Evolutionary conservation across 1,140 invertebrate species (phyloP).

Genomic region (Monochamus saltuarius): DNA sequence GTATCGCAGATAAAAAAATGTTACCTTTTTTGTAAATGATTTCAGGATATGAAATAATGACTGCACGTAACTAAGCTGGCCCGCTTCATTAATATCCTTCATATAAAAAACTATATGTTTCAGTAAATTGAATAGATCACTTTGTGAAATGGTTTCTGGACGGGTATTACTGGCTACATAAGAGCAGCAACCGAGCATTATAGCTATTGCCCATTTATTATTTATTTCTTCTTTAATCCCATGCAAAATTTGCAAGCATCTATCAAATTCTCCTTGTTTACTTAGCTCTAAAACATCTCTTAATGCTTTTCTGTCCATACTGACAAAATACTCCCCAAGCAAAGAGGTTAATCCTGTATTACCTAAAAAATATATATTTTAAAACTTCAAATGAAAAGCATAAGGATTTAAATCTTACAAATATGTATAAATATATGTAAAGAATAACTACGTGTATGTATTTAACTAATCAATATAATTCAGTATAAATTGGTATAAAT

Average conservation of each 20-base stretch:
- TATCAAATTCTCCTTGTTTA: conserved; percentile 9
- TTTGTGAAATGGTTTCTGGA: not conserved
- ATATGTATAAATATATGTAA: too few species aligned
- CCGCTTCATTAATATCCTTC: conserved; percentile 10
- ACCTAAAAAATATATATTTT: too few species aligned
- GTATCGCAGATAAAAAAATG: not conserved
- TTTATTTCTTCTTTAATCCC: not conserved
- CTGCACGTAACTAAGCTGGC: conserved; percentile 4
- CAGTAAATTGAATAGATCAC: not conserved
- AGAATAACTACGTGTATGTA: too few species aligned
- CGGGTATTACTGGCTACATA: not conserved
- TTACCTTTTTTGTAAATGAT: conserved; percentile 8
- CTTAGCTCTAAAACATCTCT: conserved; percentile 1
- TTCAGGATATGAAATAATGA: conserved; percentile 9
- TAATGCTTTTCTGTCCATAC: too few species aligned
- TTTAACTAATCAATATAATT: too few species aligned
- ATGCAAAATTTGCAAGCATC: not conserved
- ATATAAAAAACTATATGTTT: not conserved
- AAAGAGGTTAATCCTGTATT: too few species aligned
- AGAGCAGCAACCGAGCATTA: not conserved
- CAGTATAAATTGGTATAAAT: too few species aligned
- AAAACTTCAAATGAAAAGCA: too few species aligned
- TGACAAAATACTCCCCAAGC: too few species aligned
- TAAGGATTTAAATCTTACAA: too few species aligned
- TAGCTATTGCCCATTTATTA: not conserved